phyloP scores from a whole-genome alignment of 2,113 vertebrate genomes.

The Egretta garzetta region DNA sequence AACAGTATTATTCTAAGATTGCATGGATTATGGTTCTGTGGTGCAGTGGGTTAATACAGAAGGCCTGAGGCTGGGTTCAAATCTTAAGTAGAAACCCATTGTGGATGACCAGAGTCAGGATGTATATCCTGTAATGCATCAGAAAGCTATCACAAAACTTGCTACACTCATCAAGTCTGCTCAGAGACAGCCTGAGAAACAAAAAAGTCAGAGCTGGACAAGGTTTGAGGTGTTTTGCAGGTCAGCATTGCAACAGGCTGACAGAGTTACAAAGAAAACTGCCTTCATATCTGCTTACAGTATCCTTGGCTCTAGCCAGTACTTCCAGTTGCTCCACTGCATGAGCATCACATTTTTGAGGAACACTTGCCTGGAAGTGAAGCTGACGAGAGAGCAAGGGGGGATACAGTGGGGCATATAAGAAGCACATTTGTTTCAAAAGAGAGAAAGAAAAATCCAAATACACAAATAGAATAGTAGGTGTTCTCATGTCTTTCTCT shows the following conservation, averaged over 20 bases:
- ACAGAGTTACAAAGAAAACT: neutral
- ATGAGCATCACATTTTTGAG: neutral
- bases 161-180: neutral
- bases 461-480: neutral
- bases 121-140: neutral
- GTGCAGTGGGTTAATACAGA: neutral
- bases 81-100: neutral
- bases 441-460: neutral
- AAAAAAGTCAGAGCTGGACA: neutral
- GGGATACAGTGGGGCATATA: neutral
- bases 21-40: neutral
- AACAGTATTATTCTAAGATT: neutral
- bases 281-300: neutral
- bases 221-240: neutral
- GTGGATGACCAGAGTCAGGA: neutral
- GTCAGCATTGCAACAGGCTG: neutral
- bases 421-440: neutral
- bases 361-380: neutral
- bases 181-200: neutral
- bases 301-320: neutral
- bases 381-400: neutral
- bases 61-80: neutral
- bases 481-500: neutral
- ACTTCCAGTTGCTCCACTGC: neutral
- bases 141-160: neutral